phyloP scores from a whole-genome alignment of 2,888 invertebrate genomes.

The Agapostemon virescens region DNA sequence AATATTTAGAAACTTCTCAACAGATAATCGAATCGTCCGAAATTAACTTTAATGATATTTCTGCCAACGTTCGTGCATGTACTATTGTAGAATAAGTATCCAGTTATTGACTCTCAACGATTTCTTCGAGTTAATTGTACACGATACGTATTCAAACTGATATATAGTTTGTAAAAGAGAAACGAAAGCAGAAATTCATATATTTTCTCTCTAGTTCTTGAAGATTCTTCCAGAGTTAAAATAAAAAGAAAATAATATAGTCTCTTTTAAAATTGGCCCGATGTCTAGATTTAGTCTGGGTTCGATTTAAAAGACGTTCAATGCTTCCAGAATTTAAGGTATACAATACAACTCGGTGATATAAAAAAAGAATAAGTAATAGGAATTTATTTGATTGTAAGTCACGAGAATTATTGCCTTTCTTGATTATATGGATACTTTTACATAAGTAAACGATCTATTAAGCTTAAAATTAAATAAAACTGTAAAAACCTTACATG shows the following conservation, averaged over 20 bases:
- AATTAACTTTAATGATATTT: conserved; percentile 41
- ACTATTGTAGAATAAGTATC: conserved; percentile 49
- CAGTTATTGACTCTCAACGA: conserved; percentile 26
- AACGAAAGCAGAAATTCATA: not conserved
- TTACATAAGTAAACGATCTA: conserved; percentile 54
- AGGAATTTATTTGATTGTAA: conserved; percentile 57
- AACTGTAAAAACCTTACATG: conserved; percentile 48
- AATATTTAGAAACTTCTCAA: conserved; percentile 29
- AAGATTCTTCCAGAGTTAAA: conserved; percentile 10
- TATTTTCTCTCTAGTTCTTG: conserved; percentile 17
- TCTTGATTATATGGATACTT: conserved; percentile 57
- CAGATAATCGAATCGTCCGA: conserved; percentile 47
- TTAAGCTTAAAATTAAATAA: conserved; percentile 60
- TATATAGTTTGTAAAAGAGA: conserved; percentile 17
- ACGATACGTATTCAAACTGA: conserved; percentile 26
- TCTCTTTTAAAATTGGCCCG: conserved; percentile 24
- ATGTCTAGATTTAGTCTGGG: conserved; percentile 4
- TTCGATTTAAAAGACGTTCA: conserved; percentile 29
- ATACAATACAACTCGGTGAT: conserved; percentile 61
- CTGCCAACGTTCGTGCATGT: conserved; percentile 57
- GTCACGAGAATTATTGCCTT: conserved; percentile 46
- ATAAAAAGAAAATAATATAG: conserved; percentile 14
- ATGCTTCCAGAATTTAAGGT: conserved; percentile 52
- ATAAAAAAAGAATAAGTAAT: conserved; percentile 55
- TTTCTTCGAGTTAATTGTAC: conserved; percentile 16